phyloP scores from a whole-genome alignment of 2,888 invertebrate species.

The Aporophyla nigra region DNA sequence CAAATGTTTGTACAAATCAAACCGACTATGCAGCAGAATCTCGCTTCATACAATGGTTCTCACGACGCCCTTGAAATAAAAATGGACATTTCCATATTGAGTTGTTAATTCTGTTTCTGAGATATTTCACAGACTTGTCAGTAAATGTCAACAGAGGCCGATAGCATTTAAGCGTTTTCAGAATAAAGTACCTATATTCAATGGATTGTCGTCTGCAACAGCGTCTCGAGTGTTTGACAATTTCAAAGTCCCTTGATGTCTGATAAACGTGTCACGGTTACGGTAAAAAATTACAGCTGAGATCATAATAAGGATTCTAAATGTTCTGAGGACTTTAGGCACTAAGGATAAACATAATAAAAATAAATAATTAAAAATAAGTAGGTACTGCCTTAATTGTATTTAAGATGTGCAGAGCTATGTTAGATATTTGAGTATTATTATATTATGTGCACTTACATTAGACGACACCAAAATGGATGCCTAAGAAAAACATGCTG shows the following conservation, averaged over 20 bases:
- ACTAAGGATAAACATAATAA: background rate
- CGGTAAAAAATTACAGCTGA: background rate
- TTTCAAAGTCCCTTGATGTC: background rate
- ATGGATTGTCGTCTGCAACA: background rate
- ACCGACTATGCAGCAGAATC: slow-evolving; percentile 3
- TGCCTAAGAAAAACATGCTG: background rate
- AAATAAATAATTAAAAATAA: too few species aligned
- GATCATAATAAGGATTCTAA: background rate
- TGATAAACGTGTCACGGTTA: background rate
- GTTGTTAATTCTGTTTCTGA: slow-evolving; percentile 23
- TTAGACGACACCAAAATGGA: background rate
- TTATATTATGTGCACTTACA: too few species aligned
- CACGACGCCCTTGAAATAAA: slow-evolving; percentile 35
- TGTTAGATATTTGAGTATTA: too few species aligned
- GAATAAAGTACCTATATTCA: background rate
- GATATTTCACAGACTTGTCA: slow-evolving; percentile 12
- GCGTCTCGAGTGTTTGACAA: slow-evolving; percentile 13
- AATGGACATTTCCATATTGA: slow-evolving; percentile 23
- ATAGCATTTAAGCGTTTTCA: slow-evolving; percentile 34
- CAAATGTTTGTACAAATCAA: background rate
- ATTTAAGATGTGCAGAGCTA: background rate
- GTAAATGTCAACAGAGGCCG: slow-evolving; percentile 41
- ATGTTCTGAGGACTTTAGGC: background rate
- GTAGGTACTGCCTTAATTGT: background rate
- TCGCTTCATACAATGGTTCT: background rate